Evolutionary conservation across 2,888 invertebrate genomes (phyloP).

Genomic region (Drosophila kuntzei): DNA sequence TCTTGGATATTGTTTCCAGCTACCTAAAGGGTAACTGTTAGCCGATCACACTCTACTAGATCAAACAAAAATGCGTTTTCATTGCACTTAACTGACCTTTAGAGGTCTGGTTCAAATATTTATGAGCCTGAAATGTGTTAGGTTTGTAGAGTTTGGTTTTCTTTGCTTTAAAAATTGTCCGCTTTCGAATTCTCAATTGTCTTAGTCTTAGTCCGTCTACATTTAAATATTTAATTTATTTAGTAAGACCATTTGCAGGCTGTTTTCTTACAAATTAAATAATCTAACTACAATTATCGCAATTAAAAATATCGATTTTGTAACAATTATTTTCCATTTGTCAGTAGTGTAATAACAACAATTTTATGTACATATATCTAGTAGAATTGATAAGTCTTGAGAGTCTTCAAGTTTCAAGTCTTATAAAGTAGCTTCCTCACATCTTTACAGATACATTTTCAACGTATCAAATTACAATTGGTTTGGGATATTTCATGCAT

Average conservation of each 20-base stretch:
- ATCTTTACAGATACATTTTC: not conserved
- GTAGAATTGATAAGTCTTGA: not conserved
- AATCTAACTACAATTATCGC: constrained; percentile 23
- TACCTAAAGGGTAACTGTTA: not conserved
- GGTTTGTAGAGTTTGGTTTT: not conserved
- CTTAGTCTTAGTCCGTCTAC: not conserved
- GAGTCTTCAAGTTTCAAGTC: too few relatives aligned
- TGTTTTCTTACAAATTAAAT: constrained; percentile 6
- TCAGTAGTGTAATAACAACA: not conserved
- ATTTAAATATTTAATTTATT: constrained; percentile 40
- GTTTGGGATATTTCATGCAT: constrained; percentile 16
- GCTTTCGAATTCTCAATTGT: not conserved
- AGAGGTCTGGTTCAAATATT: not conserved
- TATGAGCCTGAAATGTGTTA: not conserved
- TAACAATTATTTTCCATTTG: not conserved
- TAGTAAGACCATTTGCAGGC: constrained; percentile 11
- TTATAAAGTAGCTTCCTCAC: not conserved
- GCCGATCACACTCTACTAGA: not conserved
- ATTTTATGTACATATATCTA: not conserved
- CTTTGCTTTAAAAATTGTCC: not conserved
- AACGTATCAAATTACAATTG: constrained; percentile 14
- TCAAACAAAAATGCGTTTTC: not conserved
- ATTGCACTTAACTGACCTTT: not conserved
- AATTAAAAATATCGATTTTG: constrained; percentile 27
- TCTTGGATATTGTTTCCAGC: not conserved